Conservation (phyloP, 2,113 vertebrate species). For the Alces alces region DNA sequence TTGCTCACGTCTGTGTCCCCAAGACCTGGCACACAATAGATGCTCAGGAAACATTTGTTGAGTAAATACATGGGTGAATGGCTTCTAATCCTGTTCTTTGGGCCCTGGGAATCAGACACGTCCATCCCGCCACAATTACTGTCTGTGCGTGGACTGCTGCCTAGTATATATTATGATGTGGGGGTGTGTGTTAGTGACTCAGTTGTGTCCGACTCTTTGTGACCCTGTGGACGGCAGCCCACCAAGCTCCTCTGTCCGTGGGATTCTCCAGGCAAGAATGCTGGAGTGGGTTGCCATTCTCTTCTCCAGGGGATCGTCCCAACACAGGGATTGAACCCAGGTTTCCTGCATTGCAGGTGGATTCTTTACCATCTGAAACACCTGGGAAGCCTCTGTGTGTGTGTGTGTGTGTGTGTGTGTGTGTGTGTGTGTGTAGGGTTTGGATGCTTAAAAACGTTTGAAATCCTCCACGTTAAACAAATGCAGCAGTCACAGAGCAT, state of each 20-base stretch:
- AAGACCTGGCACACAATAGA: neutral
- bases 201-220: neutral
- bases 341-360: neutral
- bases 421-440: neutral
- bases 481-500: rapidly evolving
- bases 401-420: neutral
- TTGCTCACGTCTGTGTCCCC: neutral
- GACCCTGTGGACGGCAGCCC: neutral
- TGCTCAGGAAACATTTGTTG: neutral
- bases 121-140: rapidly evolving
- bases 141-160: neutral
- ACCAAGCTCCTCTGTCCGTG: neutral
- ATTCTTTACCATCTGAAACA: neutral
- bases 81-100: neutral
- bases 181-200: neutral
- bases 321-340: neutral
- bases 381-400: neutral
- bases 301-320: neutral
- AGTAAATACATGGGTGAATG: too few species aligned
- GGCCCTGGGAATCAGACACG: neutral
- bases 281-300: neutral
- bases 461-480: rapidly evolving
- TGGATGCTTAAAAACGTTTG: neutral
- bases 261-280: neutral
- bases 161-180: neutral